phyloP scores from a whole-genome alignment of 2,113 vertebrate species.

The Nothobranchius kuhntae region DNA sequence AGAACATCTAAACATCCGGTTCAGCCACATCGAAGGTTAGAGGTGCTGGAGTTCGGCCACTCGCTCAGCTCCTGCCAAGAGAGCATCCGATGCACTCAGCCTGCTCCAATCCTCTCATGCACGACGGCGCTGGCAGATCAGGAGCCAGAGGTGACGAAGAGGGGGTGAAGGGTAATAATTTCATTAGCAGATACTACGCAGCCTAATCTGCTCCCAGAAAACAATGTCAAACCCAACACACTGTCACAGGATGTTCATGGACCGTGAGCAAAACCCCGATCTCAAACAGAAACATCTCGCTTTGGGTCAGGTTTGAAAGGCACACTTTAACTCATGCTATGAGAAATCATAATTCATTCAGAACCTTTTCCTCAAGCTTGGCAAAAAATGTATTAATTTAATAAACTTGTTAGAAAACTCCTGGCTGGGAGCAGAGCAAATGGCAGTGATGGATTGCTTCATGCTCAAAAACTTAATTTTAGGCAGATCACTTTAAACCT shows the following conservation, averaged over 20 bases:
- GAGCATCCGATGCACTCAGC: conserved; percentile 19
- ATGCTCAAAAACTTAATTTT: conserved; percentile 71
- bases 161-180: conserved; percentile 48
- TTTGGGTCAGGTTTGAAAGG: conserved; percentile 47
- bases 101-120: conserved; percentile 23
- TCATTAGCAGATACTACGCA: conserved; percentile 58
- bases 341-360: conserved; percentile 72
- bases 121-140: conserved; percentile 42
- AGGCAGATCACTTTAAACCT: conserved; percentile 69
- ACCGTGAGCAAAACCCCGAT: conserved; percentile 5
- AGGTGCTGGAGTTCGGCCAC: conserved; percentile 37
- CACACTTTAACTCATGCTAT: conserved; percentile 50
- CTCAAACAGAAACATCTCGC: conserved; percentile 32
- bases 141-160: conserved; percentile 49
- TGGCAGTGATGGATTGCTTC: conserved; percentile 74
- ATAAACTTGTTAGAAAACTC: conserved; percentile 73
- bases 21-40: conserved; percentile 55
- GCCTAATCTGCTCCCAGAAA: conserved; percentile 37
- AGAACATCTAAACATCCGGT: conserved; percentile 16
- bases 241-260: neutral
- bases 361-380: conserved; percentile 50
- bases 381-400: conserved; percentile 73
- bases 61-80: conserved; percentile 26
- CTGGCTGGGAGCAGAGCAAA: conserved; percentile 62
- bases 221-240: conserved; percentile 53